Base-by-base conservation (phyloP, 1,140 invertebrate genomes). In the Lineus longissimus region DNA sequence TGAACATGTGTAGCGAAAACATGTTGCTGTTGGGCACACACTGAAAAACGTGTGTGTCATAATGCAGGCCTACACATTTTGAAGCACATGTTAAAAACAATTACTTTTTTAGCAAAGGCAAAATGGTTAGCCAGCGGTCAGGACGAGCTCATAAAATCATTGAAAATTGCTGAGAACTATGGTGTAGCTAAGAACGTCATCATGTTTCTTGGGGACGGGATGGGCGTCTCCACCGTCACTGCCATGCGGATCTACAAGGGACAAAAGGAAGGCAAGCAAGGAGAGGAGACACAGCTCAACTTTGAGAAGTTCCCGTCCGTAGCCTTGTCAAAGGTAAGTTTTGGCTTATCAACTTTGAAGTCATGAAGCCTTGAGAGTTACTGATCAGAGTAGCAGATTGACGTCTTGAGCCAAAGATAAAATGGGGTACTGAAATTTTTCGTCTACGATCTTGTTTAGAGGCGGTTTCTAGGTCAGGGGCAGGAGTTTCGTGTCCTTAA, bases 121-220 rank as follows among this genome's bases (percentile, higher is more conserved):
- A 36, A 36, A 36, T 73, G 73, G 72, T 69, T 62, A 0, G 36
- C 55, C 0, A 13, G 29, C 13, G 73, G 63, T 9, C 55, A 62
- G n/a, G 59, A 55, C 13, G 69, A 69, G 23, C 36, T 71, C 0
- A 54, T 61, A 36, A 40, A 41, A 23, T 59, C 66, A 0, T 54
- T 68, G 17, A 43, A 65, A 19, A 47, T 41, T 15, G 51, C 64
- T 27, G 58, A 31, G 0, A 75, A 73, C 59, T 65, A 27, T 11
- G 68, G 70, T 40, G 47, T 69, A 0, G 94, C 94, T 0, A 93
- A 90, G 78, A 97, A 97, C 79, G 88, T 95, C 0, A 91, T 97
- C 25, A 66, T 97, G 0, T 97, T 97, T 73, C 82, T 97, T 13
- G 95, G 94, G 0, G 94, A 97, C 75, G 94, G 95, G 0, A 96